These are phyloP conservation scores for Sebastes dallii DNA, from an alignment of 2,797 vertebrate species.

Conservation along the genomic window DNA sequence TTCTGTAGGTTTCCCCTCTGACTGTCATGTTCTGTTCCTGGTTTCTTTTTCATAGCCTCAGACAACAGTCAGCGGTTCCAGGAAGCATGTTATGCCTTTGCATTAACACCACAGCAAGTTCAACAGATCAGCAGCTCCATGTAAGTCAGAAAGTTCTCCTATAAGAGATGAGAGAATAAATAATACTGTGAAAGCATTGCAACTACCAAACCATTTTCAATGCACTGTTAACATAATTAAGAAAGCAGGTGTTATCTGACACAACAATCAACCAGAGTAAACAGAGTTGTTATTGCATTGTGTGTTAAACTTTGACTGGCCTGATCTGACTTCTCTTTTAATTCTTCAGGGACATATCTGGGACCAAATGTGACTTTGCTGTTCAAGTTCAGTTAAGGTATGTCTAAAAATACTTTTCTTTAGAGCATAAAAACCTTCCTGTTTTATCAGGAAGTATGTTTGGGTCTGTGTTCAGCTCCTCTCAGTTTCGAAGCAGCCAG, in stretches of 20 bases:
- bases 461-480: background rate
- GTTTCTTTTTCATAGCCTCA: constrained; percentile 82
- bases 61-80: constrained; percentile 98
- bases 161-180: constrained; percentile 1
- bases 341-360: constrained; percentile 94
- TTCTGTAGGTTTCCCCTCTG: background rate
- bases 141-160: constrained; percentile 83
- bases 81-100: constrained; percentile 98
- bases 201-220: background rate
- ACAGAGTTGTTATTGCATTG: background rate
- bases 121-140: constrained; percentile 99
- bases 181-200: background rate
- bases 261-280: background rate
- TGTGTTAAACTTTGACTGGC: background rate
- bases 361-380: constrained; percentile 99
- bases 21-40: constrained; percentile 2
- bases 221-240: background rate
- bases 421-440: background rate
- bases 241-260: background rate
- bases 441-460: background rate
- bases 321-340: constrained; percentile 9
- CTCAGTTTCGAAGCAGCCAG: background rate
- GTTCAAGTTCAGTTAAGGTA: constrained; percentile 99
- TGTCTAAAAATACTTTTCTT: background rate
- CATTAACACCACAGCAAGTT: constrained; percentile 97